phyloP scores from a whole-genome alignment of 2,888 invertebrate species.

The Pristionchus japonicus region DNA sequence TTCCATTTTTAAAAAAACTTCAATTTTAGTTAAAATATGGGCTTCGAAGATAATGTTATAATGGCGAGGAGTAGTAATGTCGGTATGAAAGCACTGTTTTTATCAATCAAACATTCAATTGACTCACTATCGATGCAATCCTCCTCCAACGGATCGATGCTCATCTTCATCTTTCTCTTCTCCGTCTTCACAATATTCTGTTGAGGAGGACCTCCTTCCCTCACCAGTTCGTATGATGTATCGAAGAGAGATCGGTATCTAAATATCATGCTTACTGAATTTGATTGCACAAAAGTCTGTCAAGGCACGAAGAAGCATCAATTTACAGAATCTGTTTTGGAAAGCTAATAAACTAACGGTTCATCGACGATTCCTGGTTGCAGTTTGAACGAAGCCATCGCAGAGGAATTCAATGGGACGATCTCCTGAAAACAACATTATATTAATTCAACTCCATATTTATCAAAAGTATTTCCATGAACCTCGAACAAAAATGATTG shows the following conservation, averaged over 20 bases:
- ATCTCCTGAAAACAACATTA: slow-evolving; percentile 53
- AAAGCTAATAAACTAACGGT: slow-evolving; percentile 49
- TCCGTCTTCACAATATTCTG: slow-evolving; percentile 44
- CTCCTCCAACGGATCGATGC: neutral
- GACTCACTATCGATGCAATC: slow-evolving; percentile 16
- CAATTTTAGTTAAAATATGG: too few species aligned
- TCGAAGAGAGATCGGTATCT: slow-evolving; percentile 40
- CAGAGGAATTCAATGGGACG: slow-evolving; percentile 52
- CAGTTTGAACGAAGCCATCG: slow-evolving; percentile 62
- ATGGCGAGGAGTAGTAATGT: too few species aligned
- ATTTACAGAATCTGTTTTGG: too few species aligned
- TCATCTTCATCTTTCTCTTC: slow-evolving; percentile 8
- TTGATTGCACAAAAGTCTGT: too few species aligned
- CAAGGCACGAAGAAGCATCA: too few species aligned
- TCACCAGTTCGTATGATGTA: slow-evolving; percentile 14
- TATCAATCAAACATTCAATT: neutral
- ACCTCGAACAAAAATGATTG: too few species aligned
- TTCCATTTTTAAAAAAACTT: too few species aligned
- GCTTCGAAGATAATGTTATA: too few species aligned
- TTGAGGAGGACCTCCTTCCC: slow-evolving; percentile 31
- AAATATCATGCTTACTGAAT: too few species aligned
- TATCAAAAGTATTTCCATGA: too few species aligned
- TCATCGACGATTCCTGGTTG: slow-evolving; percentile 63
- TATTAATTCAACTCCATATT: neutral
- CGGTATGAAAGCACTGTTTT: too few species aligned